phyloP scores from a whole-genome alignment of 2,888 invertebrate genomes.

The Metacarcinus magister region DNA sequence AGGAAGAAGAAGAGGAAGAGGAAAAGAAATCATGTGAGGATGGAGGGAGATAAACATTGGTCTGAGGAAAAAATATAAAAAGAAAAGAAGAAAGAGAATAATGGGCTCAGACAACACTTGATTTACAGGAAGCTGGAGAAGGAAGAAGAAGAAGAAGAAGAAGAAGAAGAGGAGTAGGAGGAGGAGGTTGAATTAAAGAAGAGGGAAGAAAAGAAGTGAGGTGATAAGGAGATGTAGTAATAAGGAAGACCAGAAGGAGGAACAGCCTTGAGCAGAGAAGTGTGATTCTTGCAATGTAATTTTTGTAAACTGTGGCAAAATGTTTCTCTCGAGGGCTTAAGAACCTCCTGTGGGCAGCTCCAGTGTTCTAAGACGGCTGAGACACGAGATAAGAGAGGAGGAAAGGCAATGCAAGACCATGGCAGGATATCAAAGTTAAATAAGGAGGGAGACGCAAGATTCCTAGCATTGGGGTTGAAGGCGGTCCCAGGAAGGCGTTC shows the following conservation, averaged over 20 bases:
- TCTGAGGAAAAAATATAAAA: background rate
- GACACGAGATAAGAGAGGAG: constrained; percentile 43
- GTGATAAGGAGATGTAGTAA: background rate
- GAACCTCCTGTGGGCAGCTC: background rate
- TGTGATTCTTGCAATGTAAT: constrained; percentile 14
- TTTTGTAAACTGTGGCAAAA: constrained; percentile 23
- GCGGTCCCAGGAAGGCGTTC: background rate
- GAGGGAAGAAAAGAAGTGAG: background rate
- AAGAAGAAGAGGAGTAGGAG: background rate
- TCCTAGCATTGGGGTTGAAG: background rate
- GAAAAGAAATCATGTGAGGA: background rate
- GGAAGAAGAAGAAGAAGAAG: too few relatives aligned
- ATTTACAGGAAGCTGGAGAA: background rate
- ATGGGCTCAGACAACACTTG: background rate
- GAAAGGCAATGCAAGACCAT: background rate
- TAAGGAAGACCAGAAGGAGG: background rate
- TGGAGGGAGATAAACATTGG: background rate
- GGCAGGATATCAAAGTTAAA: background rate
- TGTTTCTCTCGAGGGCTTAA: background rate
- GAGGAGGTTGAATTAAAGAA: background rate
- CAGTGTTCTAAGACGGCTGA: background rate
- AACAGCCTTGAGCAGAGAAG: background rate
- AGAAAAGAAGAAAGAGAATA: background rate
- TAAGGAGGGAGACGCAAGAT: background rate
- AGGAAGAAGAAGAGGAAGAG: background rate